A percentile compares a stretch with the other conserved stretches of the same genome.
phyloP scores from a whole-genome alignment of 2,797 vertebrate genomes.

The Intellagama lesueurii region DNA sequence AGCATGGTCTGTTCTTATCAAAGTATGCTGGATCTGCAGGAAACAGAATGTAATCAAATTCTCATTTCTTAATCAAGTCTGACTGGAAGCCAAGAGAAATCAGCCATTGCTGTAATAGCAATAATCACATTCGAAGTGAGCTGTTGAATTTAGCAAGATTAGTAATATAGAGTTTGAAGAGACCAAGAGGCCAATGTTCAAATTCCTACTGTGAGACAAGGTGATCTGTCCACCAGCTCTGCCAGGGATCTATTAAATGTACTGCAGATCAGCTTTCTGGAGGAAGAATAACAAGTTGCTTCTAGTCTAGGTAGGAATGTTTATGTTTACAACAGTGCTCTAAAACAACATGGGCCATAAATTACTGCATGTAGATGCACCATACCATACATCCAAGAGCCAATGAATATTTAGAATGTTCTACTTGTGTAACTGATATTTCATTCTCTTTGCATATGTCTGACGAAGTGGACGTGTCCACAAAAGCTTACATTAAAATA shows the following conservation, averaged over 20 bases:
- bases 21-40: not conserved
- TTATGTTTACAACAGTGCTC: no score
- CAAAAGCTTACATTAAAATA: no score
- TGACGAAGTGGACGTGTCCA: no score
- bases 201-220: not conserved
- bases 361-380: no score
- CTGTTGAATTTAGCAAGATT: constrained; percentile 43
- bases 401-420: no score
- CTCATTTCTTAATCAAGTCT: constrained; percentile 11
- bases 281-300: not conserved
- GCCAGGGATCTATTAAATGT: not conserved
- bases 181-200: constrained; percentile 26
- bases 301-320: not conserved
- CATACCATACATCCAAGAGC: no score
- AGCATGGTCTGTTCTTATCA: constrained; percentile 21
- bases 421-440: no score
- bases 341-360: no score
- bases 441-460: no score
- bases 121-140: constrained; percentile 39
- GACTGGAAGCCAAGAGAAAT: constrained; percentile 38
- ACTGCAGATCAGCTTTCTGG: not conserved
- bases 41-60: constrained; percentile 34
- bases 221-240: not conserved
- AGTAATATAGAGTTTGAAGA: constrained; percentile 31
- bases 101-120: not conserved